Base-by-base conservation (phyloP, 2,888 invertebrate species). In the Tetramorium bicarinatum region DNA sequence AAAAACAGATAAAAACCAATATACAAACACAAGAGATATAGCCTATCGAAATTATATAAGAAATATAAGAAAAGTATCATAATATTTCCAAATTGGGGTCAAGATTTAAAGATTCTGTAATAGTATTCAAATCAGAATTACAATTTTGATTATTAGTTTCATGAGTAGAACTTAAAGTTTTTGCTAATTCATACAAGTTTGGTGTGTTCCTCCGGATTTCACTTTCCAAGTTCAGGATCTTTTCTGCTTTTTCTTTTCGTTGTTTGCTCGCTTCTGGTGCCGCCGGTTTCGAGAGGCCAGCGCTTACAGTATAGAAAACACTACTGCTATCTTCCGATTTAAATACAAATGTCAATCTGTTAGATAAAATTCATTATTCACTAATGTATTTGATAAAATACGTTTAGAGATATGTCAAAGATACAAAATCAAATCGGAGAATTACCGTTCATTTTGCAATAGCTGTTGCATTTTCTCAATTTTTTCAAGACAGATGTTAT, bases 391-490 rank as follows among this genome's bases (percentile, higher is more conserved):
- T n/a, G 4, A 62, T 64, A 18, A 66, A 29, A 2, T 0, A 21
- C 9, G 9, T 29, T 41, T 64, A 7, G 0, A 41, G 25, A 54
- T 47, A 38, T 25, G 25, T 49, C 18, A 13, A n/a, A 29, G 29
- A 41, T 34, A 1, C 54, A 6, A 59, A 56, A 21, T 1, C 47
- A 44, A 62, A 56, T 64, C 11, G 18, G 54, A 15, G 47, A 66
- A 75, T 87, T 85, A 91, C 85, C 47, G 74, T 82, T 88, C 71
- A 34, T 89, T 83, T 87, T 85, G 94, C 87, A 91, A 94, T 87
- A 21, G 90, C 87, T 80, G 95, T 89, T 94, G 95, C 93, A 94
- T 96, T 95, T 90, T 88, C 87, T 95, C 94, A 82, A 96, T 94
- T 72, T 93, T 90, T 91, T 87, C 47, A 95, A 92, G 44, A 9